Evolutionary conservation across 2,888 invertebrate species (phyloP).

Genomic region (Mycalesis mineus): DNA sequence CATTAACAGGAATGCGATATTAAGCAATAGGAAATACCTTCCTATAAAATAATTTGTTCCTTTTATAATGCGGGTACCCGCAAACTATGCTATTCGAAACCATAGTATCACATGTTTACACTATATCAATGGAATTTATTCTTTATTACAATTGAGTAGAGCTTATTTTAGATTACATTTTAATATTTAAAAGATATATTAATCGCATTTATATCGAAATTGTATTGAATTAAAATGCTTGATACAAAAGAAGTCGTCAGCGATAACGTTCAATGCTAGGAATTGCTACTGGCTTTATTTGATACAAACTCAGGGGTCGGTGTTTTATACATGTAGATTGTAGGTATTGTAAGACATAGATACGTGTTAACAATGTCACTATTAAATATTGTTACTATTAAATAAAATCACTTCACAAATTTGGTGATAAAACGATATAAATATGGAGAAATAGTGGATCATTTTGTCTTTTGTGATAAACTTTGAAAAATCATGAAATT

Average conservation of each 20-base stretch:
- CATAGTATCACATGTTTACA: conserved; percentile 7
- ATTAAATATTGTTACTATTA: too few species aligned
- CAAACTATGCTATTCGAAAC: conserved; percentile 20
- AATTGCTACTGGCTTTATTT: conserved; percentile 46
- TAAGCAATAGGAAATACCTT: conserved; percentile 58
- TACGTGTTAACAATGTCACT: too few species aligned
- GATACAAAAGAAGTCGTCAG: conserved; percentile 52
- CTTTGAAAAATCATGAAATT: too few species aligned
- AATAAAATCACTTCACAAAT: too few species aligned
- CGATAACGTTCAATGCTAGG: conserved; percentile 45
- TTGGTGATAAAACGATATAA: too few species aligned
- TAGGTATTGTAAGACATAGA: too few species aligned
- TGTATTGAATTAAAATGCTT: conserved; percentile 47
- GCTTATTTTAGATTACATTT: neutral
- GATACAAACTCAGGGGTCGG: conserved; percentile 2
- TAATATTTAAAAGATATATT: neutral
- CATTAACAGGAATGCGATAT: conserved; percentile 69
- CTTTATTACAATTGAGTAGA: neutral
- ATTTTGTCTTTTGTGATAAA: too few species aligned
- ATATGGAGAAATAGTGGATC: too few species aligned
- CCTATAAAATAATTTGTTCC: conserved; percentile 15
- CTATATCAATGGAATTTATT: neutral
- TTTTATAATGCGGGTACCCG: conserved; percentile 69
- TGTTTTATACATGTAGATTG: too few species aligned
- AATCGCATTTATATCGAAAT: conserved; percentile 5